Evolutionary conservation across 2,888 invertebrate species (phyloP), one percentile per base, ranked within the genome.

Genomic region (Spodoptera exigua): DNA sequence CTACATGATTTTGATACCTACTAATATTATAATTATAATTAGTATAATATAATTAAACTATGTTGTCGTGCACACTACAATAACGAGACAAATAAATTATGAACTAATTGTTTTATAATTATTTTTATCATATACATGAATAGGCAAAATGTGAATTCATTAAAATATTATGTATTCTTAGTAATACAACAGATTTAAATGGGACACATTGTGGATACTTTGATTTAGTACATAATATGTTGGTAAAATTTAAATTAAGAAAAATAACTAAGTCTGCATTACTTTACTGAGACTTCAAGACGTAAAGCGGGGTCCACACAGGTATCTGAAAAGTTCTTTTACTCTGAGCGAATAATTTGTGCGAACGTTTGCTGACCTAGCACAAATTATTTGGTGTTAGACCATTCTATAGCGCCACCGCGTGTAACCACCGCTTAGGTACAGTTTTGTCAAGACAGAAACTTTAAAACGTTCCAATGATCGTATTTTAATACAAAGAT

Each of bases 141-240:
- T 93, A 93, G 92, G 90, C 92, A 92, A 93, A 92, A 90, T 88
- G 93, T 93, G 93, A 91, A 89, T 90, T 68, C 84, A 88, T 90
- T 91, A 89, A 91, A 90, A 92, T 40, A 40, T 91, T 88, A 90
- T 88, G 88, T 89, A 90, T 85, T 87, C 85, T 87, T 89, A 90
- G 83, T 87, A 86, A 87, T 91, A 92, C 85, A 88, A 86, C 82
- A 88, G 75, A 86, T 79, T 74, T 70, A 67, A 82, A 79, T 77
- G 86, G 87, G 87, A 87, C 84, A 88, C 83, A 81, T 77, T 75
- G 85, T 89, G 85, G 79, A 82, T 81, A 82, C 72, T 85, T 80
- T 76, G 76, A 83, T 83, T 85, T 88, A 89, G 83, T 83, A 85
- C 84, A 85, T 63, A 27, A 27, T 27, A 87, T 90, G 89, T 86